phyloP scores from a whole-genome alignment of 2,113 vertebrate species.

The Sakesphorus luctuosus region DNA sequence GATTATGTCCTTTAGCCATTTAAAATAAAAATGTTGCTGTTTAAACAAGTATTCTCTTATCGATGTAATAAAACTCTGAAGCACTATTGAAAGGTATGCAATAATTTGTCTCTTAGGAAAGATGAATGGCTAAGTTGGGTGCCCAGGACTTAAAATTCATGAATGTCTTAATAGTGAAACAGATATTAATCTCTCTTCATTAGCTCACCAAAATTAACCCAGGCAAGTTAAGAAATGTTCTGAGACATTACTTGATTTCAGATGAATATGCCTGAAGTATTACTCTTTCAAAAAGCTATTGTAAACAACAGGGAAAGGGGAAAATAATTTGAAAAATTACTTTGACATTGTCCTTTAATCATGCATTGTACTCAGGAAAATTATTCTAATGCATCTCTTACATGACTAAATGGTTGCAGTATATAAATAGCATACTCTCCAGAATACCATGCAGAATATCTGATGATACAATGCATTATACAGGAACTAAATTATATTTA shows the following conservation, averaged over 20 bases:
- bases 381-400: constrained; percentile 23
- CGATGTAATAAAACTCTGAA: constrained; percentile 81
- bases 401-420: not conserved
- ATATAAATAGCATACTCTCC: constrained; percentile 7
- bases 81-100: constrained; percentile 85
- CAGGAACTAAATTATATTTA: not conserved
- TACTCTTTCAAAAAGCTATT: constrained; percentile 33
- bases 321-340: constrained; percentile 48
- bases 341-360: constrained; percentile 59
- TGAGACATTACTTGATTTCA: constrained; percentile 56
- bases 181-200: constrained; percentile 74
- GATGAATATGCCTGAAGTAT: constrained; percentile 30
- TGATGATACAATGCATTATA: constrained; percentile 5
- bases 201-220: constrained; percentile 67
- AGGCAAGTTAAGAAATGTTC: constrained; percentile 59
- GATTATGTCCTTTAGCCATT: constrained; percentile 35
- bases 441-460: not conserved
- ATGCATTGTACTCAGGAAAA: constrained; percentile 33
- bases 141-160: constrained; percentile 82
- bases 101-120: constrained; percentile 90
- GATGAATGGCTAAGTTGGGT: constrained; percentile 80
- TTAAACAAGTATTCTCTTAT: constrained; percentile 72
- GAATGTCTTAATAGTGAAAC: constrained; percentile 87
- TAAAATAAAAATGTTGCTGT: constrained; percentile 53
- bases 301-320: constrained; percentile 17